Evolutionary conservation across 2,888 invertebrate species (phyloP).

Genomic region (Nasonia oneida): DNA sequence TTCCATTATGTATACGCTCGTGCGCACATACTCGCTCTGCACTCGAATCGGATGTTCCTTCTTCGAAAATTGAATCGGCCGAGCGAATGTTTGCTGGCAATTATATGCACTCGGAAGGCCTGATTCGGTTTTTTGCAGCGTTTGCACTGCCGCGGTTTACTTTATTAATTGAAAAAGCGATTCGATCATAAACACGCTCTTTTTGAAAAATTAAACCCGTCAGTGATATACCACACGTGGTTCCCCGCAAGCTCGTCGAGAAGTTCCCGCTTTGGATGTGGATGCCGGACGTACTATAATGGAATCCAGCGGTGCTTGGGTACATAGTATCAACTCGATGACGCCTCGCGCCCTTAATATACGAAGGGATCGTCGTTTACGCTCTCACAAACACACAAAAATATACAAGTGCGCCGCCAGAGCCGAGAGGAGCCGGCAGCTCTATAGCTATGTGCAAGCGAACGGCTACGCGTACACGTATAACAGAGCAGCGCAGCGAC

Average conservation of each 20-base stretch:
- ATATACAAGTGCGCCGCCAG: not conserved
- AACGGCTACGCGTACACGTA: not conserved
- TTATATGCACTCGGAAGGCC: not conserved
- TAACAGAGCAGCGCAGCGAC: not conserved
- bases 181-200: too few relatives aligned
- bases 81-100: not conserved
- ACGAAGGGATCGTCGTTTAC: not conserved
- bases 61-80: conserved; percentile 7
- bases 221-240: too few relatives aligned
- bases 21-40: not conserved
- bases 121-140: too few relatives aligned
- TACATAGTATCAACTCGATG: not conserved
- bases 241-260: not conserved
- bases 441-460: not conserved
- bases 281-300: not conserved
- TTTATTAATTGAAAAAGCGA: too few relatives aligned
- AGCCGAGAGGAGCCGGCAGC: not conserved
- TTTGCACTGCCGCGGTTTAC: too few relatives aligned
- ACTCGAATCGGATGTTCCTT: conserved; percentile 10
- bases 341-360: not conserved
- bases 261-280: not conserved
- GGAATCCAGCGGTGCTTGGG: not conserved
- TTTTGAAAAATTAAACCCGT: too few relatives aligned
- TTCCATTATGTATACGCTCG: conserved; percentile 34
- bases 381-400: not conserved